Percentiles rank a stretch among this genome's conserved stretches.
Conservation (phyloP, 2,797 vertebrate species). For the Anas bernieri region DNA sequence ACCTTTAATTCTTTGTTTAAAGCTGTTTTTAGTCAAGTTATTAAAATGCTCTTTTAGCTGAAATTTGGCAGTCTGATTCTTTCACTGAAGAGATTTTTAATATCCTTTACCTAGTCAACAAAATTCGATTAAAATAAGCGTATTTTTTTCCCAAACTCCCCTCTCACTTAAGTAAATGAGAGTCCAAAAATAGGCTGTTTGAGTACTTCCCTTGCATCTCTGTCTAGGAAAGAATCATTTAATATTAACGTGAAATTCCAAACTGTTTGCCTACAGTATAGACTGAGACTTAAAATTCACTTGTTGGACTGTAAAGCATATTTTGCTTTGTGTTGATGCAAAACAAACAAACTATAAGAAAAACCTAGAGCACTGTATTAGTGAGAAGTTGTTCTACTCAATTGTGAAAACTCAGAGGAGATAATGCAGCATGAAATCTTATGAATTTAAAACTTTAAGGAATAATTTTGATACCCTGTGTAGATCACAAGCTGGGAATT, state of each 20-base stretch:
- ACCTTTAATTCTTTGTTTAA: conserved; percentile 24
- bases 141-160: background rate
- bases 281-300: background rate
- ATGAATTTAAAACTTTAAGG: background rate
- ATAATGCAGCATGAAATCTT: background rate
- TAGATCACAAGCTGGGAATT: background rate
- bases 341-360: background rate
- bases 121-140: conserved; percentile 42
- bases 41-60: conserved; percentile 24
- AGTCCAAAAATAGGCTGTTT: background rate
- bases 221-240: background rate
- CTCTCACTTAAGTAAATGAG: background rate
- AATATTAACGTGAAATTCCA: background rate
- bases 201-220: background rate
- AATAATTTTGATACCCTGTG: background rate
- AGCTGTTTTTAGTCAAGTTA: background rate
- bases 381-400: background rate
- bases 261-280: background rate
- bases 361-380: background rate
- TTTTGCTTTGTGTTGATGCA: background rate
- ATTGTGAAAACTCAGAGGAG: background rate
- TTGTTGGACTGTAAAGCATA: background rate
- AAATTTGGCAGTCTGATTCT: conserved; percentile 8
- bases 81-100: conserved; percentile 9
- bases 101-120: conserved; percentile 30